Evolutionary conservation across 2,888 invertebrate species (phyloP).

Genomic region (Athalia circularis): DNA sequence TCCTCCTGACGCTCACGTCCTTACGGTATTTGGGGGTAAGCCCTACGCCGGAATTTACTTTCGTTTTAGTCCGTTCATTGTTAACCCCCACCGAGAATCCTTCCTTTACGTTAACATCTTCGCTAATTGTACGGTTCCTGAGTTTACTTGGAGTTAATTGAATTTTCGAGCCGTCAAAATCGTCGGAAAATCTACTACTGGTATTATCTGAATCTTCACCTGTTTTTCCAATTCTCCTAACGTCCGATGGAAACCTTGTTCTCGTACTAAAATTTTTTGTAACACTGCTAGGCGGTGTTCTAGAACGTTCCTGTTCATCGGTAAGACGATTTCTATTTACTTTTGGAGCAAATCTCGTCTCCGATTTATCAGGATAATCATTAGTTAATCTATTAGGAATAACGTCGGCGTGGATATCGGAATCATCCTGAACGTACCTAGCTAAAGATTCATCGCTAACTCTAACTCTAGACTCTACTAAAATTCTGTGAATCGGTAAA

Average conservation of each 20-base stretch:
- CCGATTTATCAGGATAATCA: slow-evolving; percentile 41
- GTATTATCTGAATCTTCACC: slow-evolving; percentile 51
- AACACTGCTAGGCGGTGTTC: slow-evolving; percentile 50
- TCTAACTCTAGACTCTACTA: slow-evolving; percentile 66
- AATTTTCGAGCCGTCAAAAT: slow-evolving; percentile 45
- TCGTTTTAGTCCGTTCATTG: slow-evolving; percentile 24
- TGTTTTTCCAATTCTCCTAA: slow-evolving; percentile 44
- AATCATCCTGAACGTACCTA: slow-evolving; percentile 57
- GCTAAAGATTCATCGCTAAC: slow-evolving; percentile 67
- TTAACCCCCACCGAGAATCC: background rate
- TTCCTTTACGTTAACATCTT: slow-evolving; percentile 18
- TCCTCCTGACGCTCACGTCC: background rate
- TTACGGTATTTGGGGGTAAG: slow-evolving; percentile 13
- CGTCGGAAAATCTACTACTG: slow-evolving; percentile 54
- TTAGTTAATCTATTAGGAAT: slow-evolving; percentile 49
- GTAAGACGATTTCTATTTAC: slow-evolving; percentile 55
- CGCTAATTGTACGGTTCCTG: background rate
- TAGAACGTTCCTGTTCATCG: slow-evolving; percentile 56
- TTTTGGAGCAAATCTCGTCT: slow-evolving; percentile 52
- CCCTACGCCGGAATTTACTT: background rate
- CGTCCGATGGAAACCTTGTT: slow-evolving; percentile 43
- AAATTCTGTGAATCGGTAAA: slow-evolving; percentile 65
- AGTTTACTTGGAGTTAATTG: background rate
- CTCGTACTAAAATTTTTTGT: slow-evolving; percentile 36
- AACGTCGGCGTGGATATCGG: slow-evolving; percentile 42